Percentiles rank a stretch among this genome's conserved stretches.
These are phyloP conservation scores for Henricia sp. DNA, from an alignment of 53 echinoderm and acorn worm species.

Conservation along the genomic window DNA sequence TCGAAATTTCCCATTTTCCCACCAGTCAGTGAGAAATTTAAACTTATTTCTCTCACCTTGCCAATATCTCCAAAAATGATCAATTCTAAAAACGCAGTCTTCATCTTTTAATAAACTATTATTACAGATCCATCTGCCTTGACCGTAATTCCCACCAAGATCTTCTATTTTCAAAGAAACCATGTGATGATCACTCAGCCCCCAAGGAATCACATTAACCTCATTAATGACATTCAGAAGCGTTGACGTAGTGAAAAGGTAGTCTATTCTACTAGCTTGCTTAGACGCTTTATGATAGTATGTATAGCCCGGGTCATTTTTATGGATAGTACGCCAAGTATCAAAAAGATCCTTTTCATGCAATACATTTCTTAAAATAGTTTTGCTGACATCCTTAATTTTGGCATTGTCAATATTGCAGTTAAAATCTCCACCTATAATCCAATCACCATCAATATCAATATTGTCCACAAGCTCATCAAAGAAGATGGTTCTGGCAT, in stretches of 20 bases:
- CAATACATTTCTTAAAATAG: neutral
- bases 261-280: neutral
- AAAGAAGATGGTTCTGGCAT: neutral
- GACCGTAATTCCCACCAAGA: too few species aligned
- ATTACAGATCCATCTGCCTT: too few species aligned
- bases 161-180: too few species aligned
- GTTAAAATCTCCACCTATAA: slow-evolving; percentile 16
- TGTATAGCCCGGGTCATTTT: neutral
- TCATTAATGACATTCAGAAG: neutral
- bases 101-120: neutral
- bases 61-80: neutral
- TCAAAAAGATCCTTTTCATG: neutral
- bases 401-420: neutral
- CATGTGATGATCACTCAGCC: too few species aligned
- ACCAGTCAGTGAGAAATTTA: neutral
- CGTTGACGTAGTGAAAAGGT: neutral
- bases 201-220: too few species aligned
- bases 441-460: neutral
- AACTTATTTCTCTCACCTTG: neutral
- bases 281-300: neutral
- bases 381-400: neutral
- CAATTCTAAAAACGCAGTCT: neutral
- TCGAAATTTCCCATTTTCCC: neutral
- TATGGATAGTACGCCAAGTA: neutral
- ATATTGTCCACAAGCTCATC: neutral